Percentiles rank a stretch among this genome's conserved stretches.
Conservation (phyloP, 2,797 vertebrate species). For the Mycteria americana region DNA sequence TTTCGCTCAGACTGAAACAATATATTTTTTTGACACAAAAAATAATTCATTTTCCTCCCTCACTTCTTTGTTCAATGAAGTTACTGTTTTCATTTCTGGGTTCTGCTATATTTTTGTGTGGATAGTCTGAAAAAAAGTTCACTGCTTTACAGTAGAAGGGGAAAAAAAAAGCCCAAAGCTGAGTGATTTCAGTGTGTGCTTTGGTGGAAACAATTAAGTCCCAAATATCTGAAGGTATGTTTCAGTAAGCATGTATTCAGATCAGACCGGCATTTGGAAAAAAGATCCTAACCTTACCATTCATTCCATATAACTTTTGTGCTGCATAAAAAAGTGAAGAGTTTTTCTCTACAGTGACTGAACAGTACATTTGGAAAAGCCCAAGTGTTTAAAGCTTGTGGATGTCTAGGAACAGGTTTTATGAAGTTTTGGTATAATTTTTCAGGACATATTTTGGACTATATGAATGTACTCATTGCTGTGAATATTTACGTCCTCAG, state of each 20-base stretch:
- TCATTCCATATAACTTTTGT: background rate
- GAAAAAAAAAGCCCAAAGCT: background rate
- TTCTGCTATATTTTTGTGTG: background rate
- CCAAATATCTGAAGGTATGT: background rate
- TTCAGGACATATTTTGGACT: background rate
- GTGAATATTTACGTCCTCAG: background rate
- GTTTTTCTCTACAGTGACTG: background rate
- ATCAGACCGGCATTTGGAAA: background rate
- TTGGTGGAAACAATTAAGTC: background rate
- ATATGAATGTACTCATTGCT: background rate
- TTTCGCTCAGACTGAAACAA: background rate
- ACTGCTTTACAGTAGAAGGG: background rate
- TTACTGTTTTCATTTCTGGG: background rate
- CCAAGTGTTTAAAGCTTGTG: background rate
- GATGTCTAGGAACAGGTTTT: background rate
- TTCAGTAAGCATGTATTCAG: background rate
- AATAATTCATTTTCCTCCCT: background rate
- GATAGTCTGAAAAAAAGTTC: background rate
- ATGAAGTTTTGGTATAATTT: background rate
- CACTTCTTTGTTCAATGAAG: background rate
- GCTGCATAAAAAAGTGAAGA: background rate
- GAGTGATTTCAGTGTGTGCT: background rate
- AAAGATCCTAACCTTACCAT: background rate
- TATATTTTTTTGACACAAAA: background rate
- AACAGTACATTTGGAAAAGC: background rate